Conservation (phyloP, 2,113 vertebrate species). For the Equus przewalskii region DNA sequence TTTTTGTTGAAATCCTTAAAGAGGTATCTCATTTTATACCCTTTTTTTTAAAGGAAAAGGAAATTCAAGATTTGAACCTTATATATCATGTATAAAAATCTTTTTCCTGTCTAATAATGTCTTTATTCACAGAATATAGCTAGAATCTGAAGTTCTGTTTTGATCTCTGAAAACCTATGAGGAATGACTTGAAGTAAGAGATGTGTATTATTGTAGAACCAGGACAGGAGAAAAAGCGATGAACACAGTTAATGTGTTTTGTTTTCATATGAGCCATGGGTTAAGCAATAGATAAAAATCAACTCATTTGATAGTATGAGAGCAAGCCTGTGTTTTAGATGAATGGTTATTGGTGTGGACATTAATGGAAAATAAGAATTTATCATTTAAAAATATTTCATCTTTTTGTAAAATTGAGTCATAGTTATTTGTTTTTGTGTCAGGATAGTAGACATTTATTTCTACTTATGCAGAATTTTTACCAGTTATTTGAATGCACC, state of each 20-base stretch:
- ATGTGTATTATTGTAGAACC: background rate
- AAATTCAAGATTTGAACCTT: background rate
- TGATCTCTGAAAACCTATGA: background rate
- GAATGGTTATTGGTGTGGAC: constrained; percentile 6
- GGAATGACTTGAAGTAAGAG: background rate
- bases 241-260: background rate
- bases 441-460: background rate
- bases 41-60: background rate
- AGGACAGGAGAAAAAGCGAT: background rate
- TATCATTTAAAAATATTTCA: background rate
- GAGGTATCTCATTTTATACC: constrained; percentile 18
- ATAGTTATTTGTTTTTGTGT: background rate
- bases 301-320: background rate
- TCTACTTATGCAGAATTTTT: background rate
- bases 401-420: constrained; percentile 32
- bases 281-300: background rate
- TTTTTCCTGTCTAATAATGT: constrained; percentile 26
- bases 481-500: background rate
- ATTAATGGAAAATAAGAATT: constrained; percentile 33
- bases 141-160: constrained; percentile 1
- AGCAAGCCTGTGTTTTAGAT: constrained; percentile 1
- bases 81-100: background rate
- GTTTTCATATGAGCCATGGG: background rate
- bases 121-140: background rate
- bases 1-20: constrained; percentile 22